These are phyloP conservation scores for Darevskia mixta DNA, from an alignment of 2,797 vertebrate species.

Conservation along the genomic window DNA sequence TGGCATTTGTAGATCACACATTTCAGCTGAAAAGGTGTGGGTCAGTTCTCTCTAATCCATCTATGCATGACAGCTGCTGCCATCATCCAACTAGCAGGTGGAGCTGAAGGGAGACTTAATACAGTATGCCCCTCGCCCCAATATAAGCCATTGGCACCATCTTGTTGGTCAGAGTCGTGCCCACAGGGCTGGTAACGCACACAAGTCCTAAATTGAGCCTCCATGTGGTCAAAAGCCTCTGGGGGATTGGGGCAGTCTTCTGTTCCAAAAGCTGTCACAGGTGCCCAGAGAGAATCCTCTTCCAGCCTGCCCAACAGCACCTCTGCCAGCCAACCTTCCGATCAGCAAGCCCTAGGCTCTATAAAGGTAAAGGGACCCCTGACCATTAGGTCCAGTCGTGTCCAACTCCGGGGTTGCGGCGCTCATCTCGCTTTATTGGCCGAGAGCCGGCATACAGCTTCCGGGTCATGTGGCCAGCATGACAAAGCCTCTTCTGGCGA, in stretches of 20 bases:
- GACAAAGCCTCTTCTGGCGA: no score
- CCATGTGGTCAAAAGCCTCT: background rate
- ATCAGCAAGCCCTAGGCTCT: no score
- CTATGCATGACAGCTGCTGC: background rate
- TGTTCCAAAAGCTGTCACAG: background rate
- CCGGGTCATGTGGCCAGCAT: no score
- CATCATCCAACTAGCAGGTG: no score
- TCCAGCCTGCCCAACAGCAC: background rate
- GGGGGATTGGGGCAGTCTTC: no score
- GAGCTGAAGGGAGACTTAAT: background rate
- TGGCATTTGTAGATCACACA: background rate
- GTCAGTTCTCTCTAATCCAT: no score
- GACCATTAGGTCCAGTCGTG: no score
- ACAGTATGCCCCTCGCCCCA: no score
- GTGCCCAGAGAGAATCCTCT: background rate
- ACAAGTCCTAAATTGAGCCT: background rate
- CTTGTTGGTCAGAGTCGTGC: background rate
- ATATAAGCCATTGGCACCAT: background rate
- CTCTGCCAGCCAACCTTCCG: background rate
- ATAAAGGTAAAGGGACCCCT: no score
- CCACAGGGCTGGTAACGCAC: background rate
- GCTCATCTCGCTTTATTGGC: no score
- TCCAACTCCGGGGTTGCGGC: no score
- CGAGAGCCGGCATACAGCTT: no score
- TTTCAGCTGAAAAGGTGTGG: background rate